Base-by-base conservation (phyloP, 2,113 vertebrate species). In the Campylomormyrus numenius region DNA sequence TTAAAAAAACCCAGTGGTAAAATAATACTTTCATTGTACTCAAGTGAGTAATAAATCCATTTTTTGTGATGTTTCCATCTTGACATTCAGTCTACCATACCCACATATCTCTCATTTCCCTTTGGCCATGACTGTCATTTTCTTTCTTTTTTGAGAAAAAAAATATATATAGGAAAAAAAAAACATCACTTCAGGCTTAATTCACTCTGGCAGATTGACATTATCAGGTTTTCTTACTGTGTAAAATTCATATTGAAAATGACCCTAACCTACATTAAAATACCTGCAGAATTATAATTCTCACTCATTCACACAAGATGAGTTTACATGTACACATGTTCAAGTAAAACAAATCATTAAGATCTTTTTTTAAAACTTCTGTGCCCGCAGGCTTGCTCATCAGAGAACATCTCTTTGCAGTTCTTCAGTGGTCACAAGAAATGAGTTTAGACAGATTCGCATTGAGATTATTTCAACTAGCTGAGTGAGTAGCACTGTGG, bases 1-100 rank as follows among this genome's bases (percentile, higher is more conserved):
- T 56, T 27, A 49, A 88, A 70, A 70, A 89, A 88, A 88, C 49
- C 13, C 42, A 88, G 45, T 27, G 21, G 58, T 74, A 70, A 89
- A 74, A 42, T 49, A 89, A 89, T 74, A 74, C 74, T 88, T 88
- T 56, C 87, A 45, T 42, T 58, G 53, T 88, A 39, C 39, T 88
- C 53, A 88, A 88, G n/a, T 58, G 53, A 24, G 13, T 24, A 27
- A 35, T 31, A 58, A 88, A 62, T 88, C 9, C 50, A 42, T 45
- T 66, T 58, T 58, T 7, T 88, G 39, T 48, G n/a, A 42, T 88
- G 24, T 49, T 35, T 89, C 17, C 24, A 4, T 39, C n/a, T 39
- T 88, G 58, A 88, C 70, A 89, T 89, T 77, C 88, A 77, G 88
- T 52, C 13, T 89, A 17, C 17, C 19, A 35, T 45, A 24, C 19